phyloP scores from a whole-genome alignment of 2,113 vertebrate genomes.

The Motacilla tschutschensis region DNA sequence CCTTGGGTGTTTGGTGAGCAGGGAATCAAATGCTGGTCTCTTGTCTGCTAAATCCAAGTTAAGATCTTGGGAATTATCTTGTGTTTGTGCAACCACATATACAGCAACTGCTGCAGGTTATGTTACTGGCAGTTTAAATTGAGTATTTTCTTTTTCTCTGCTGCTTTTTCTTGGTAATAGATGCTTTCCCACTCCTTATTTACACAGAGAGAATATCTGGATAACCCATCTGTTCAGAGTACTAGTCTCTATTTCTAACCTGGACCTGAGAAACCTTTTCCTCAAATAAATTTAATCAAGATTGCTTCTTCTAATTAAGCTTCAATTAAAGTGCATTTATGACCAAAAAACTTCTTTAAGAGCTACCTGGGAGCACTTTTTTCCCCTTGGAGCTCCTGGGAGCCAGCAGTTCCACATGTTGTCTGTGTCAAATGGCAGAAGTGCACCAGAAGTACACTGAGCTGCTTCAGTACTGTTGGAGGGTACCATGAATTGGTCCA shows the following conservation, averaged over 20 bases:
- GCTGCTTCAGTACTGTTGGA: not conserved
- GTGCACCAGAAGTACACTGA: not conserved
- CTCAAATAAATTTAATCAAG: slow-evolving; percentile 1
- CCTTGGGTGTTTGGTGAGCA: not conserved
- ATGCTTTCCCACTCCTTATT: not conserved
- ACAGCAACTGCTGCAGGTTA: not conserved
- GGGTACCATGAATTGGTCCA: not conserved
- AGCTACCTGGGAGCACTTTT: not conserved
- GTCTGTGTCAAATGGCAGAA: not conserved
- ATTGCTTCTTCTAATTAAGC: not conserved
- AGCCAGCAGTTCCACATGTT: not conserved
- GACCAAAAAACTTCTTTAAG: not conserved
- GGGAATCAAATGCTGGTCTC: not conserved
- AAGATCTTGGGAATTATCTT: not conserved
- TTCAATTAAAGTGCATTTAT: slow-evolving; percentile 18
- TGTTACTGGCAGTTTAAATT: not conserved
- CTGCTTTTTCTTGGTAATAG: not conserved
- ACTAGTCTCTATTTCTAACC: not conserved
- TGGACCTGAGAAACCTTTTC: not conserved
- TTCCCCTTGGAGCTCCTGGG: not conserved
- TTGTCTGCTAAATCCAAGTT: not conserved
- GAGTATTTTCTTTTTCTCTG: fast-evolving
- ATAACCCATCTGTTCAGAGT: not conserved
- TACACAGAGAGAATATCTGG: not conserved
- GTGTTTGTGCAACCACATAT: not conserved